Evolutionary conservation across 2,113 vertebrate genomes (phyloP).

Genomic region (Silurus glanis): DNA sequence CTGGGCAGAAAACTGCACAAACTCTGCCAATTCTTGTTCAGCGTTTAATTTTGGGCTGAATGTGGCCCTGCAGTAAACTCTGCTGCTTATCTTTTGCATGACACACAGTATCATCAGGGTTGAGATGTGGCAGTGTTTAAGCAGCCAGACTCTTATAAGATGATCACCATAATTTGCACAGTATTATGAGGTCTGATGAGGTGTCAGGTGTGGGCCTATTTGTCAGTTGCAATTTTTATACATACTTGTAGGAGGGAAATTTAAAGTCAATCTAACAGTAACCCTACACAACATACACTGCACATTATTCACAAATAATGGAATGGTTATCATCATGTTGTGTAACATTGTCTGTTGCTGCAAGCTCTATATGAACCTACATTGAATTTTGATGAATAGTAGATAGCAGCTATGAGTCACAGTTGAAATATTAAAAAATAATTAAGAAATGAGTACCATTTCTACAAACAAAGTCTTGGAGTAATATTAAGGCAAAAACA

Average conservation of each 20-base stretch:
- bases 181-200: not conserved
- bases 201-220: not conserved
- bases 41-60: conserved; percentile 1
- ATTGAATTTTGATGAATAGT: not conserved
- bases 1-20: not conserved
- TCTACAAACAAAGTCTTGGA: not conserved
- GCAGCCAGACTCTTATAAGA: not conserved
- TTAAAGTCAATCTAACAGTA: too few species aligned
- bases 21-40: not conserved
- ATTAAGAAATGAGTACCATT: not conserved
- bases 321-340: not conserved
- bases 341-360: not conserved
- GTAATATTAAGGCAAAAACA: not conserved
- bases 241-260: not conserved
- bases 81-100: not conserved
- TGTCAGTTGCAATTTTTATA: not conserved
- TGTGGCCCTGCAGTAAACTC: not conserved
- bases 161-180: not conserved
- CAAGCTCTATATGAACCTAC: not conserved
- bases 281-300: too few species aligned
- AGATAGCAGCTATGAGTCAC: not conserved
- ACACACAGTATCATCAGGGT: not conserved
- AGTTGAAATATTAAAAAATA: not conserved
- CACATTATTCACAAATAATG: too few species aligned
- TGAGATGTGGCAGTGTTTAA: not conserved